A percentile compares a stretch with the other conserved stretches of the same genome.
These are phyloP conservation scores for Harpalus rufipes DNA, from an alignment of 2,888 invertebrate species.

Conservation along the genomic window DNA sequence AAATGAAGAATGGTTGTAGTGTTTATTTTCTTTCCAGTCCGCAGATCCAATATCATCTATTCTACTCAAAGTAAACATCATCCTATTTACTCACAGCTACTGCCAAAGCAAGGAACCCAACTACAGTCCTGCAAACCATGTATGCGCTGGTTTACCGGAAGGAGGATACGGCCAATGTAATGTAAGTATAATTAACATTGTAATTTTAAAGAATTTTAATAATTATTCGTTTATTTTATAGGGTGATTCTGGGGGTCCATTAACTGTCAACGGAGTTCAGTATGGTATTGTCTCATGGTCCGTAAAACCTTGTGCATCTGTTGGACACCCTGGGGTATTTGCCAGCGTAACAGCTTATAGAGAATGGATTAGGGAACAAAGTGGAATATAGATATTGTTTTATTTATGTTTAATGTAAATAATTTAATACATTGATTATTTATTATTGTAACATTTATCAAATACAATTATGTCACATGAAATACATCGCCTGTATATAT, in stretches of 20 bases:
- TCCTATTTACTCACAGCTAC: slow-evolving; percentile 74
- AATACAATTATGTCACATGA: no score
- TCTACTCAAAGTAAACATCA: slow-evolving; percentile 75
- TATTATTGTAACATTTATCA: background rate
- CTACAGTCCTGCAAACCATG: slow-evolving; percentile 73
- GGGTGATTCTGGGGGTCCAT: slow-evolving; percentile 76
- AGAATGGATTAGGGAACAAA: slow-evolving; percentile 71
- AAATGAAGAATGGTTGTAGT: background rate
- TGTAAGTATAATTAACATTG: slow-evolving; percentile 70
- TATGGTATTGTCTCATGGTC: slow-evolving; percentile 78
- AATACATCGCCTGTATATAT: no score
- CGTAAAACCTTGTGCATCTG: slow-evolving; percentile 76
- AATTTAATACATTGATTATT: background rate
- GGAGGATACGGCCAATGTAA: slow-evolving; percentile 78
- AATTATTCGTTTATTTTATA: slow-evolving; percentile 14
- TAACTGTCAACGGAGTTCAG: slow-evolving; percentile 74
- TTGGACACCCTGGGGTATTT: slow-evolving; percentile 77
- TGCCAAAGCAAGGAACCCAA: slow-evolving; percentile 74
- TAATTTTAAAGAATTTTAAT: background rate
- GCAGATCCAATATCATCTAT: no score
- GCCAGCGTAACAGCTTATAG: slow-evolving; percentile 75
- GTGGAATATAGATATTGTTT: slow-evolving; percentile 60
- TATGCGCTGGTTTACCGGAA: slow-evolving; percentile 77
- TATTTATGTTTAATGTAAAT: background rate
- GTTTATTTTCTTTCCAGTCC: slow-evolving; percentile 55